Conservation (phyloP, 1,140 invertebrate species). For the Thaumatotibia leucotreta region DNA sequence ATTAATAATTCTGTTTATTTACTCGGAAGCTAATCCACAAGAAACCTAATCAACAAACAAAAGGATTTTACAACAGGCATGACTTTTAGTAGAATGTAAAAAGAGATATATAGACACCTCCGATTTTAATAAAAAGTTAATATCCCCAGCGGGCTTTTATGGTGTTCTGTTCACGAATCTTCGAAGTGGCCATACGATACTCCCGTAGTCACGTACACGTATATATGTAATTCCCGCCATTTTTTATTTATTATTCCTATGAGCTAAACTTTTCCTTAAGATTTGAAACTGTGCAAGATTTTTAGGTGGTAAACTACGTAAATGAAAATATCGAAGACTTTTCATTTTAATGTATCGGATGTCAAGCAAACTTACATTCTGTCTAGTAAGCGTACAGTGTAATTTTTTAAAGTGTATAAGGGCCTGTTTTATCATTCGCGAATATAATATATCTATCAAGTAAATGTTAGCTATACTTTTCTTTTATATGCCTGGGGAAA, state of each 20-base stretch:
- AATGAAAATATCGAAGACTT: no score
- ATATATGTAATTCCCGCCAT: background rate
- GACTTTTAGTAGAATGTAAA: background rate
- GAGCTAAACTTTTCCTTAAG: background rate
- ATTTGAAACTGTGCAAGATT: no score
- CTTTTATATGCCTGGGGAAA: no score
- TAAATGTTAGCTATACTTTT: no score
- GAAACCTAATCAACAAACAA: background rate
- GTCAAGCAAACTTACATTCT: no score
- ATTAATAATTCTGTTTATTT: background rate
- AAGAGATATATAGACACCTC: background rate
- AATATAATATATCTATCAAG: no score
- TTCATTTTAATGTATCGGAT: no score
- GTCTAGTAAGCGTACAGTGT: no score
- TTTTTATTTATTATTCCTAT: background rate
- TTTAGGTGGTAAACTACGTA: no score
- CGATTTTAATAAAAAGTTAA: background rate
- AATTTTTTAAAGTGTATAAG: no score
- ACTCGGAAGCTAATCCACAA: background rate
- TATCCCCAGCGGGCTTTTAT: background rate
- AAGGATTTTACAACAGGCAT: background rate
- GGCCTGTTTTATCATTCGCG: no score
- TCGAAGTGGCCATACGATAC: background rate
- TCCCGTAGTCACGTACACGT: no score
- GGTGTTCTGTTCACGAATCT: background rate